Evolutionary conservation across 2,113 vertebrate species (phyloP), one percentile per base, ranked within the genome.

Genomic region (Theristicus caerulescens): DNA sequence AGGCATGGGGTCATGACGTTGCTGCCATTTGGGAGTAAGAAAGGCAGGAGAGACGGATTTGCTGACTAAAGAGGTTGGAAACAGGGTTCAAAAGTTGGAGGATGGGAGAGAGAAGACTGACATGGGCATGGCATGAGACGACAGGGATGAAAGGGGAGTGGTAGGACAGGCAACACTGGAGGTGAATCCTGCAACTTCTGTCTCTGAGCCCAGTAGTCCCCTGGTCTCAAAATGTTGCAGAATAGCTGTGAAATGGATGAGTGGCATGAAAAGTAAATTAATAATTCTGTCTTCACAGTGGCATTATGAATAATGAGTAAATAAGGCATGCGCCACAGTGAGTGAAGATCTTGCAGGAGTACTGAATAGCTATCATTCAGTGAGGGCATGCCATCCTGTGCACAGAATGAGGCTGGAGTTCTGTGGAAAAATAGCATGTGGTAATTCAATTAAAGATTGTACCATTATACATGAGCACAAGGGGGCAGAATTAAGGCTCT

Each of bases 101-200:
- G 18, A 31, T 36, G 6, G 36, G 19, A 77, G 47, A 25, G 13
- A 84, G 61, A 70, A 69, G 13, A 24, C 40, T 76, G n/a, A 54
- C 6, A 24, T 32, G 21, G 21, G 9, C 32, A 83, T n/a, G 8
- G 13, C 29, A 26, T 74, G 38, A 65, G 22, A 32, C 54, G 34
- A 59, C 0, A 0, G 34, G 44, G 22, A 27, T 0, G 1, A 51
- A 76, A 58, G 1, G 2, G 24, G 16, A 55, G 32, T 0, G 0
- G 7, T n/a, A 59, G n/a, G 40, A 32, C 24, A 46, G 21, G 20
- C 12, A 80, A 49, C 10, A 31, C 44, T 70, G 51, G 27, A 70
- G 32, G 13, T 65, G 24, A 90, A 47, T 49, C 44, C 46, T 78
- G n/a, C 57, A 58, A 16, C 22, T 44, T 66, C 31, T 64, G 44